A percentile compares a stretch with the other conserved stretches of the same genome.
Evolutionary conservation across 1,140 invertebrate species (phyloP).

Genomic region (Leguminivora glycinivorella): DNA sequence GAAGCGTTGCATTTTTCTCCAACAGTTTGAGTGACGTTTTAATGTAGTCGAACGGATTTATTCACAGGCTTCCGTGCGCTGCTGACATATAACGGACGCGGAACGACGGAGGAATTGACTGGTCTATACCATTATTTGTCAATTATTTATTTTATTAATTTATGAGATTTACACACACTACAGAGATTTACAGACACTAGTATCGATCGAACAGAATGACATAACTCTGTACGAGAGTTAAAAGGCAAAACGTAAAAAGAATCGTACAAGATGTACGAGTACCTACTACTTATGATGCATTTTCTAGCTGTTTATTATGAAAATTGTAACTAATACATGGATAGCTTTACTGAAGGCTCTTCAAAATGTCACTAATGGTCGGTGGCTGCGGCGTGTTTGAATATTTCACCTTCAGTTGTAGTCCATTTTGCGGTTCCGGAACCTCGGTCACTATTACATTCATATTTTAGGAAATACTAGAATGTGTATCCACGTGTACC

Average conservation of each 20-base stretch:
- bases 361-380: not conserved
- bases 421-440: not conserved
- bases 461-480: not conserved
- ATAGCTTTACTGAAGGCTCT: not conserved
- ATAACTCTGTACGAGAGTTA: no score
- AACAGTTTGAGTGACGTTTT: conserved; percentile 20
- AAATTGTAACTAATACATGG: no score
- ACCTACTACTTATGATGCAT: no score
- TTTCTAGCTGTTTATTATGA: no score
- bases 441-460: not conserved
- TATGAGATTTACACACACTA: no score
- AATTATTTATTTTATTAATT: not conserved
- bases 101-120: not conserved
- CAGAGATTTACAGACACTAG: no score
- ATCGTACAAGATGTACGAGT: no score
- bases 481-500: no score
- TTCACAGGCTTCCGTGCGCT: conserved; percentile 19
- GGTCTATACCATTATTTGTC: not conserved
- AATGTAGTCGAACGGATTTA: conserved; percentile 28
- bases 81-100: conserved; percentile 18
- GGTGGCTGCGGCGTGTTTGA: not conserved
- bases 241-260: no score
- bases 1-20: conserved; percentile 19
- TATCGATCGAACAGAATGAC: no score
- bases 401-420: not conserved